Conservation (phyloP, 2,797 vertebrate species). For the Staurois parvus region DNA sequence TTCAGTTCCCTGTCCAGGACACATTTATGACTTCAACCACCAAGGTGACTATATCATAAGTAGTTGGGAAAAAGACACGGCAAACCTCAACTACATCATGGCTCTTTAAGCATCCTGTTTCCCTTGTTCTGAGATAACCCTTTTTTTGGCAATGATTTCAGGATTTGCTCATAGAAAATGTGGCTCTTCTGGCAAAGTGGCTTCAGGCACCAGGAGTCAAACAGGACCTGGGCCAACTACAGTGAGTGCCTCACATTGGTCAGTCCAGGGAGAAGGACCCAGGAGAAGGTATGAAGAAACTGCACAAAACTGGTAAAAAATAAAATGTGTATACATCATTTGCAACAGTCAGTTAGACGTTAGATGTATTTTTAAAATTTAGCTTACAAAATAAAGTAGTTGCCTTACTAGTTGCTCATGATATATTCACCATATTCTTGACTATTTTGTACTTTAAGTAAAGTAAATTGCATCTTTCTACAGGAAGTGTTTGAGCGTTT, state of each 20-base stretch:
- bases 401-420: too few species aligned
- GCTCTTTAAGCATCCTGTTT: too few species aligned
- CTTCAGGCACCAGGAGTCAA: slow-evolving; percentile 81
- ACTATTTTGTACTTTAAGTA: too few species aligned
- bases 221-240: slow-evolving; percentile 94
- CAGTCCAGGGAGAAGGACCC: slow-evolving; percentile 75
- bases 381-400: too few species aligned
- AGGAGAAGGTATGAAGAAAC: slow-evolving; percentile 78
- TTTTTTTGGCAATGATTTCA: slow-evolving; percentile 50
- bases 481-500: slow-evolving; percentile 89
- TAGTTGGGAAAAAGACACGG: background rate
- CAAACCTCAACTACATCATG: too few species aligned
- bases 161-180: slow-evolving; percentile 87
- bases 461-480: slow-evolving; percentile 52
- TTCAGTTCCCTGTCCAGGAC: slow-evolving; percentile 83
- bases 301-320: background rate
- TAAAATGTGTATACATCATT: too few species aligned
- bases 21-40: slow-evolving; percentile 94
- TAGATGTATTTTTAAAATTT: too few species aligned
- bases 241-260: slow-evolving; percentile 86
- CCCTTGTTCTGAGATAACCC: background rate
- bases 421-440: too few species aligned
- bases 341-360: too few species aligned
- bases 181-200: slow-evolving; percentile 81
- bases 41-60: slow-evolving; percentile 72